Evolutionary conservation across 2,113 vertebrate species (phyloP).

Genomic region (Sphyrna mokarran): DNA sequence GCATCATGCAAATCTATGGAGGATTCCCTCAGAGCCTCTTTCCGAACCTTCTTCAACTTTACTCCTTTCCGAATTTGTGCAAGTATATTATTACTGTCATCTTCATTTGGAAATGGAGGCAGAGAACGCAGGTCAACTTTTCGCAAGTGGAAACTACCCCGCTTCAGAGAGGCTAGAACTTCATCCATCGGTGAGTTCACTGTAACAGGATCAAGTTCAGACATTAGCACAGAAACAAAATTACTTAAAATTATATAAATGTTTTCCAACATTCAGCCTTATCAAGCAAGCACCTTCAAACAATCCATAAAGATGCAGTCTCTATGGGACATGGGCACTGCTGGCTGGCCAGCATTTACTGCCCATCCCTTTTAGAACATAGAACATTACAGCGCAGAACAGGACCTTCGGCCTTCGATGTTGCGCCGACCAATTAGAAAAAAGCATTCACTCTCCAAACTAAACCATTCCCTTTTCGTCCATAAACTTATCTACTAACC

Average conservation of each 20-base stretch:
- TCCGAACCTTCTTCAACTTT: conserved; percentile 86
- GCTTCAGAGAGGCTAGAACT: conserved; percentile 91
- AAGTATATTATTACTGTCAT: conserved; percentile 92
- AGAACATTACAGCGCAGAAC: too few species aligned
- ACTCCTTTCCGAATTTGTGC: conserved; percentile 95
- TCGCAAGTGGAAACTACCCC: conserved; percentile 88
- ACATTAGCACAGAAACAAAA: conserved; percentile 3
- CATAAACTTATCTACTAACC: too few species aligned
- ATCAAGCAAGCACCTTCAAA: background rate
- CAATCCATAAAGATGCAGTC: background rate
- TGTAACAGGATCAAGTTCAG: conserved; percentile 47
- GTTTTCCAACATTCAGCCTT: background rate
- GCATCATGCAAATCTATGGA: conserved; percentile 67
- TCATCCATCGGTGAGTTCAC: conserved; percentile 97
- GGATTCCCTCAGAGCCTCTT: conserved; percentile 69
- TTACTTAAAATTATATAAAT: background rate
- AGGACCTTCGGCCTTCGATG: too few species aligned
- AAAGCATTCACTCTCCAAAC: too few species aligned
- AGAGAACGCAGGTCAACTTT: conserved; percentile 90
- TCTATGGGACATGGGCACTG: too few species aligned
- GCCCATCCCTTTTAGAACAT: too few species aligned
- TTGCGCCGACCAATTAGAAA: too few species aligned
- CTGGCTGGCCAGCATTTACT: too few species aligned
- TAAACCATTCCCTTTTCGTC: too few species aligned
- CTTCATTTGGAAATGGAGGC: conserved; percentile 82